A percentile compares a stretch with the other conserved stretches of the same genome.
These are phyloP conservation scores for Taphrorychus bicolor DNA, from an alignment of 2,888 invertebrate species.

Conservation along the genomic window DNA sequence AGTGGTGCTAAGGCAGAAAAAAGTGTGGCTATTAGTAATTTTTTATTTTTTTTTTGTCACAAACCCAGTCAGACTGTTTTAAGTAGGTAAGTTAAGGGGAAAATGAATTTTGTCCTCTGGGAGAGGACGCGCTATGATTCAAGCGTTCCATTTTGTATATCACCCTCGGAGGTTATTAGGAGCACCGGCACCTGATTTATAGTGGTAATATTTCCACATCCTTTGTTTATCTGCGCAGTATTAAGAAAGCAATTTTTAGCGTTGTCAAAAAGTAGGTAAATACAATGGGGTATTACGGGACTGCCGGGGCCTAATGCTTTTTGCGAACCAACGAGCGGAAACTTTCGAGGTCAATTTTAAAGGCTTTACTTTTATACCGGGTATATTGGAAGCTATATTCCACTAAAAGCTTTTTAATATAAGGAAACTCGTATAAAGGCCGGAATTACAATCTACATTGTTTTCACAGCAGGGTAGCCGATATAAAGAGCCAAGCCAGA, in stretches of 20 bases:
- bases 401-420: conserved; percentile 9
- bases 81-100: background rate
- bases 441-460: background rate
- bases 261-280: background rate
- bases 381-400: background rate
- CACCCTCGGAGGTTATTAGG: conserved; percentile 6
- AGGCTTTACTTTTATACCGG: conserved; percentile 1
- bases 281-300: background rate
- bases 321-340: background rate
- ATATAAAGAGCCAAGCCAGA: background rate
- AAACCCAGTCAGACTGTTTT: no score
- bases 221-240: background rate
- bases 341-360: background rate
- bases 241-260: background rate
- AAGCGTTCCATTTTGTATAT: conserved; percentile 16
- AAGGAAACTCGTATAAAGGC: background rate
- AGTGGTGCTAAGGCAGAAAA: no score
- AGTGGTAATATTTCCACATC: conserved; percentile 12
- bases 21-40: no score
- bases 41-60: no score
- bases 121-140: background rate
- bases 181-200: conserved; percentile 24
- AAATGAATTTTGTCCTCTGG: background rate
- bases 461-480: background rate
- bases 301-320: background rate